Evolutionary conservation across 2,113 vertebrate genomes (phyloP), one percentile per base, ranked within the genome.

Genomic region (Accipiter virgatus): DNA sequence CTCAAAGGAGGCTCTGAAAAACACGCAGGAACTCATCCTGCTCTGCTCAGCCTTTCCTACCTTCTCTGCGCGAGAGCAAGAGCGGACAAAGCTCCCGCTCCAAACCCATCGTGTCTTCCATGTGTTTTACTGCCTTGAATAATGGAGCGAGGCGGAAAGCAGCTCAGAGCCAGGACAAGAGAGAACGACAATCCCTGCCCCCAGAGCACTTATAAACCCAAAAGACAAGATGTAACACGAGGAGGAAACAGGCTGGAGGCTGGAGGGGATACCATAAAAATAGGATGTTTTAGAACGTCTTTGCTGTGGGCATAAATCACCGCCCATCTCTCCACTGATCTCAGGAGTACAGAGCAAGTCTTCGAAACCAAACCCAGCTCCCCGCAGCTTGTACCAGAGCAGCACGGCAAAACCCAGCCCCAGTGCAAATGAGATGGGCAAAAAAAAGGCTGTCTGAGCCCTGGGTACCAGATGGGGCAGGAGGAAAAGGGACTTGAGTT

Each of bases 161-260:
- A 91, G 73, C 88, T 83, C 6, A 1, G 78, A 90, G 86, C 38
- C 68, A 9, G 81, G 91, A 78, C 26, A 19, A 9, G 86, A 79
- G 91, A 29, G 78, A 75, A 89, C 5, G 0, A 9, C 89, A 40
- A 68, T 61, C 87, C 91, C 94, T 93, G 89, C 95, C 91, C 94
- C 78, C 87, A 47, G 89, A 94, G 70, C 31, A 2, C 84, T n/a
- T 59, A 47, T 4, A 31, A 73, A 75, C 43, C 63, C n/a, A 2
- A 36, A 47, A 86, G 92, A 88, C 95, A 96, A 96, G 97, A 94
- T n/a, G 71, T 14, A 80, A 96, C 97, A 97, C 0, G 92, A 96
- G 92, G 85, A 94, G 87, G 95, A 95, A 96, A 38, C 87, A 78
- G 84, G 93, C 96, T 62, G 4, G 95, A 81, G 94, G 91, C 96